Percentiles rank a stretch among this genome's conserved stretches.
Evolutionary conservation across 2,113 vertebrate genomes (phyloP).

Genomic region (Carassius carassius): DNA sequence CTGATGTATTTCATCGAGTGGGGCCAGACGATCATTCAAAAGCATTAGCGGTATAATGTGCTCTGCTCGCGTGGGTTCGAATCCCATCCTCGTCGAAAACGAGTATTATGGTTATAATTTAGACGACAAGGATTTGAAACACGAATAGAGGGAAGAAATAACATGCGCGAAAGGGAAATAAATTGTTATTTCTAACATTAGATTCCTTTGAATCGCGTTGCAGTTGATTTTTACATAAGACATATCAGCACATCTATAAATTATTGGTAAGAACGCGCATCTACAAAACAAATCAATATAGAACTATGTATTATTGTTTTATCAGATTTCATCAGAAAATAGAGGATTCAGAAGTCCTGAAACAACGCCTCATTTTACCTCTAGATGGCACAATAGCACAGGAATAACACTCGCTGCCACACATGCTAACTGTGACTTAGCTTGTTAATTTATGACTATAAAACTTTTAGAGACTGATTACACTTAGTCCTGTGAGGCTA

Average conservation of each 20-base stretch:
- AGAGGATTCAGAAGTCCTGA: not conserved
- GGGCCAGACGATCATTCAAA: not conserved
- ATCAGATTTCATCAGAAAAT: not conserved
- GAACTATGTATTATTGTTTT: not conserved
- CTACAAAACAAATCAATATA: not conserved
- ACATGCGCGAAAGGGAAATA: not conserved
- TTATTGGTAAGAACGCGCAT: not conserved
- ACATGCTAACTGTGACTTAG: not conserved
- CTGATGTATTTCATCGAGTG: not conserved
- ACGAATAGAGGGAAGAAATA: too few relatives aligned
- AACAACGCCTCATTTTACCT: not conserved
- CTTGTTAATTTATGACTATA: not conserved
- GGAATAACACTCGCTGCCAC: not conserved
- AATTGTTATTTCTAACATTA: not conserved
- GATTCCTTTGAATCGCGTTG: not conserved
- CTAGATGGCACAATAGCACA: conserved; percentile 19
- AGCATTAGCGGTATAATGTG: not conserved
- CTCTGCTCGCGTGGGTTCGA: conserved; percentile 50
- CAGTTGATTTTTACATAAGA: not conserved
- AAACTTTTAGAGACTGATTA: too few relatives aligned
- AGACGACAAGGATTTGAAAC: not conserved
- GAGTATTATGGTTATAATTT: not conserved
- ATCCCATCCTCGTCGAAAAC: conserved; percentile 70
- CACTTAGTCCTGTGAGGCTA: too few relatives aligned
- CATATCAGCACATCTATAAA: not conserved